Conservation (phyloP, 2,797 vertebrate genomes). For the Malacoctenus gilli region DNA sequence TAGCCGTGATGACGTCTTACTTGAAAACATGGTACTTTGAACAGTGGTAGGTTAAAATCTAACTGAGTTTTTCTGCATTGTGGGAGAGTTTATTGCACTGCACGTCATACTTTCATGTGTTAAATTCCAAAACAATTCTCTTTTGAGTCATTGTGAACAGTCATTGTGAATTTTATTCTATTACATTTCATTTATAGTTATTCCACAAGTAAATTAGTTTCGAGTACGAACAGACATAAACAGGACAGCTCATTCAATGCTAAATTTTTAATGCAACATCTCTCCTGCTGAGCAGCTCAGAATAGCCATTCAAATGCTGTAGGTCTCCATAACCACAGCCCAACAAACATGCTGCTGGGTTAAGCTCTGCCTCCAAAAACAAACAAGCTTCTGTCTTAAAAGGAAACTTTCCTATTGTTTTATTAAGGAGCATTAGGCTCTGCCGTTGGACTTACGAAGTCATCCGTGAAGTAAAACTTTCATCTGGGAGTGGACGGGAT, state of each 20-base stretch:
- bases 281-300: conserved; percentile 47
- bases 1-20: no score
- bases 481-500: conserved; percentile 14
- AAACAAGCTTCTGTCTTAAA: neutral
- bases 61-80: no score
- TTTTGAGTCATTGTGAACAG: no score
- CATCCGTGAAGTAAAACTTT: conserved; percentile 1
- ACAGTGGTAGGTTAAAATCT: no score
- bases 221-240: conserved; percentile 26
- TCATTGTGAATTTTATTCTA: no score
- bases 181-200: no score
- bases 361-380: conserved; percentile 5
- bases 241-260: neutral
- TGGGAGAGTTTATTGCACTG: no score
- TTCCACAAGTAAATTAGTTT: no score
- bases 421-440: neutral
- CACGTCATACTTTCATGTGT: no score
- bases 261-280: conserved; percentile 52
- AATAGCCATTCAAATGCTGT: conserved; percentile 29
- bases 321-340: conserved; percentile 56
- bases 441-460: neutral
- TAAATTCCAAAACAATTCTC: no score
- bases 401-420: neutral
- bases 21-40: no score
- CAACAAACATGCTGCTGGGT: conserved; percentile 21